These are phyloP conservation scores for Neomorphus geoffroyi DNA, from an alignment of 2,797 vertebrate genomes.

Conservation along the genomic window DNA sequence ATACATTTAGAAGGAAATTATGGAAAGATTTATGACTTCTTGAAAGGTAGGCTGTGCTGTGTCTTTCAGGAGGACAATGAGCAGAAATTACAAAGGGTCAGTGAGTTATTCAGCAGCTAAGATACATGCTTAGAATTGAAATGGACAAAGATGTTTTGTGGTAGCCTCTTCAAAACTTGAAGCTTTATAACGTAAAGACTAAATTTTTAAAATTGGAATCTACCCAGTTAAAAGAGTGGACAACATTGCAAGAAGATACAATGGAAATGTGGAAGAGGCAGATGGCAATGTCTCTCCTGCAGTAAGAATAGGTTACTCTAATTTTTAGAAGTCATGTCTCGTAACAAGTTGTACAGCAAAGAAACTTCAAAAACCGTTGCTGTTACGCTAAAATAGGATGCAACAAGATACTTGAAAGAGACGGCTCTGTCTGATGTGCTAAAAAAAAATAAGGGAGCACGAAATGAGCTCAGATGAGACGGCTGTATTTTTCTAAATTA, in stretches of 20 bases:
- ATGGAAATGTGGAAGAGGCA: background rate
- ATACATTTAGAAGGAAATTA: background rate
- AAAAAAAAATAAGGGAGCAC: background rate
- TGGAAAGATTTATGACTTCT: background rate
- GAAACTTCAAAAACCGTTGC: background rate
- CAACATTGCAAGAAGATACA: background rate
- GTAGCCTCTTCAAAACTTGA: background rate
- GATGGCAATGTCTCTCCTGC: background rate
- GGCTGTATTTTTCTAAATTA: background rate
- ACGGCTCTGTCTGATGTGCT: background rate
- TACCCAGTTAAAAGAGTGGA: background rate
- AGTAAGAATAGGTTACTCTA: background rate
- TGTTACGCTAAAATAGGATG: background rate
- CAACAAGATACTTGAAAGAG: background rate
- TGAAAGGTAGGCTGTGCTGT: background rate
- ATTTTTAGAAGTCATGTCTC: background rate
- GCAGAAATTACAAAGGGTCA: background rate
- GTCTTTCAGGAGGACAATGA: background rate
- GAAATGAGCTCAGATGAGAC: background rate
- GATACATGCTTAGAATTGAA: background rate
- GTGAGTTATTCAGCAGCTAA: background rate
- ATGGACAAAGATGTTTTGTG: background rate
- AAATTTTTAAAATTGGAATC: background rate
- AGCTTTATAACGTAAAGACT: background rate
- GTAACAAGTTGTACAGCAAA: background rate